These are phyloP conservation scores for Notothenia rossii DNA, from an alignment of 2,113 vertebrate species.

Conservation along the genomic window DNA sequence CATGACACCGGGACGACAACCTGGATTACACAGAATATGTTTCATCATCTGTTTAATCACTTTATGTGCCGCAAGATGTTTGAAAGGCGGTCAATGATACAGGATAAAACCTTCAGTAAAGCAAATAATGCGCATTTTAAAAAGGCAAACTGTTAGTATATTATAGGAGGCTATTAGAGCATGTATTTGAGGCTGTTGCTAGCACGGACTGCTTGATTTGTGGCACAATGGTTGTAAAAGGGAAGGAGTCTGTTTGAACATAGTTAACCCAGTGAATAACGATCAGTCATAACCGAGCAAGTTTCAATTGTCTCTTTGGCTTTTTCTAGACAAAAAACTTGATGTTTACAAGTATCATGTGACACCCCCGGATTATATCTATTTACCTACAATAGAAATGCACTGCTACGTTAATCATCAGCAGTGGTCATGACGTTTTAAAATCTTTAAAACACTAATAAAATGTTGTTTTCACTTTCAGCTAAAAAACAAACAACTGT, in stretches of 20 bases:
- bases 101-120: not conserved
- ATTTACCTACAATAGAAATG: not conserved
- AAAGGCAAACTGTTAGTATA: not conserved
- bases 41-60: not conserved
- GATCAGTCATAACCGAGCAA: not conserved
- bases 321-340: not conserved
- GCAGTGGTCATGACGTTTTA: accelerated
- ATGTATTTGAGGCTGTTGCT: not conserved
- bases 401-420: not conserved
- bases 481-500: slow-evolving; percentile 14
- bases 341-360: not conserved
- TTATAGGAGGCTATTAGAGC: too few species aligned
- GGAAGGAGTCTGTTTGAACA: not conserved
- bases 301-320: not conserved
- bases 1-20: not conserved
- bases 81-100: not conserved
- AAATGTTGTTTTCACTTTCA: not conserved
- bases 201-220: not conserved
- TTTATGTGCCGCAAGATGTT: not conserved
- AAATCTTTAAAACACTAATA: not conserved
- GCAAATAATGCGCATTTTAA: not conserved
- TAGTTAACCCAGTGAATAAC: not conserved
- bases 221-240: too few species aligned
- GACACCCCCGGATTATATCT: not conserved
- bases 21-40: not conserved